A percentile compares a stretch with the other conserved stretches of the same genome.
Conservation (phyloP, 2,113 vertebrate species). For the Urocolius indicus region DNA sequence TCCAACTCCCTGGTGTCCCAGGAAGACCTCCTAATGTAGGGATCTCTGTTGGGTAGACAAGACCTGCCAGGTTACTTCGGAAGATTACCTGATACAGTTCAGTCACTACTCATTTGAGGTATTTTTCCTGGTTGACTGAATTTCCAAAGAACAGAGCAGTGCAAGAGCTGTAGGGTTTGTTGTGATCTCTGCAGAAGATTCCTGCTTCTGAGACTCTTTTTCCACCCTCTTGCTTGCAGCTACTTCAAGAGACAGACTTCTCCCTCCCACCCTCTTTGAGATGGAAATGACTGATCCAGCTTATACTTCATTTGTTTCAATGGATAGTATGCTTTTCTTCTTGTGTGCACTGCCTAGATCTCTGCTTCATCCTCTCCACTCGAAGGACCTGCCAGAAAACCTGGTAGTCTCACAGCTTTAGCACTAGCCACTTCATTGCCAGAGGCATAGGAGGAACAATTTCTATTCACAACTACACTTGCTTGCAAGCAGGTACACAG, state of each 20-base stretch:
- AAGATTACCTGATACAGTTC: neutral
- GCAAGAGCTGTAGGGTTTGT: neutral
- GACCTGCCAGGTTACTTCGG: neutral
- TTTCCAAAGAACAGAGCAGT: constrained; percentile 19
- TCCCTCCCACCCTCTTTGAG: constrained; percentile 47
- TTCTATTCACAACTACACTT: neutral
- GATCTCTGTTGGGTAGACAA: neutral
- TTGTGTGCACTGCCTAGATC: neutral
- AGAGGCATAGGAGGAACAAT: neutral
- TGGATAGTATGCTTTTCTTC: neutral
- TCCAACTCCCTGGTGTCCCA: neutral
- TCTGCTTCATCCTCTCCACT: neutral
- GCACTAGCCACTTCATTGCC: neutral
- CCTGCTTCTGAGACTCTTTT: constrained; percentile 45
- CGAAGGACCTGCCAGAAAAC: neutral
- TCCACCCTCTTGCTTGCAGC: constrained; percentile 15
- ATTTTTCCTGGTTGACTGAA: constrained; percentile 17
- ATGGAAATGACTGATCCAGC: constrained; percentile 42
- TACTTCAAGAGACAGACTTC: constrained; percentile 48
- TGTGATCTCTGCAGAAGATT: constrained; percentile 61
- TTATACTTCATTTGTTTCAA: neutral
- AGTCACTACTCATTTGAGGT: constrained; percentile 2
- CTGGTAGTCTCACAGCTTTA: neutral
- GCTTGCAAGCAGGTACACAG: neutral
- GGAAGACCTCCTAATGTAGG: neutral